phyloP scores from a whole-genome alignment of 2,113 vertebrate genomes.

The Tamias sibiricus region DNA sequence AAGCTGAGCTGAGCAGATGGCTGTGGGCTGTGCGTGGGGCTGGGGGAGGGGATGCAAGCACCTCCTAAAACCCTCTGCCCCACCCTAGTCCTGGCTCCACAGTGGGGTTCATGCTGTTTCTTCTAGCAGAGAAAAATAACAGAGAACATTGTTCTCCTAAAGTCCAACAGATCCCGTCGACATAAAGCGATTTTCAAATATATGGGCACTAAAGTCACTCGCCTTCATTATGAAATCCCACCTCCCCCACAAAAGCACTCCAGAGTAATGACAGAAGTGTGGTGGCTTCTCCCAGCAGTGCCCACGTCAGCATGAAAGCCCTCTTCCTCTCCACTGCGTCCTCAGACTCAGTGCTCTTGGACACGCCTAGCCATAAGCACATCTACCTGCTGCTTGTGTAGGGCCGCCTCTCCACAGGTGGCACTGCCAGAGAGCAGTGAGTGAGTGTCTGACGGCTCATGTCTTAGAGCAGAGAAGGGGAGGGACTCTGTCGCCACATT shows the following conservation, averaged over 20 bases:
- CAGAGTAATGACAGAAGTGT: not conserved
- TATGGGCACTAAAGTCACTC: not conserved
- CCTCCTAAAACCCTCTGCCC: not conserved
- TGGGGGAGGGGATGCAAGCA: accelerated
- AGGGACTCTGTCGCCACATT: not conserved
- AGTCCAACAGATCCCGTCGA: not conserved
- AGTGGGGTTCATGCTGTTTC: not conserved
- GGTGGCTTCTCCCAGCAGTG: not conserved
- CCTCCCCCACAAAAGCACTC: not conserved
- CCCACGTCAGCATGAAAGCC: not conserved
- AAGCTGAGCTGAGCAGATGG: not conserved
- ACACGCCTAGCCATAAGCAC: not conserved
- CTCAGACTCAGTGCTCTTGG: not conserved
- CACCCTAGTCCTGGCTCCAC: not conserved
- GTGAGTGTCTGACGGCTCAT: not conserved
- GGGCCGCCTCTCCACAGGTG: not conserved
- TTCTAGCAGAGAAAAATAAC: not conserved
- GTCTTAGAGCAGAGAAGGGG: not conserved
- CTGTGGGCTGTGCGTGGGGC: not conserved
- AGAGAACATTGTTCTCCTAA: not conserved
- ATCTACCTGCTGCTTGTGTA: not conserved
- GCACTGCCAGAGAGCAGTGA: not conserved
- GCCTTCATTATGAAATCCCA: not conserved
- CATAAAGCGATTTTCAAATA: not conserved
- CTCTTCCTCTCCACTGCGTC: not conserved